These are phyloP conservation scores for Noctua fimbriata DNA, from an alignment of 2,888 invertebrate genomes.

Conservation along the genomic window DNA sequence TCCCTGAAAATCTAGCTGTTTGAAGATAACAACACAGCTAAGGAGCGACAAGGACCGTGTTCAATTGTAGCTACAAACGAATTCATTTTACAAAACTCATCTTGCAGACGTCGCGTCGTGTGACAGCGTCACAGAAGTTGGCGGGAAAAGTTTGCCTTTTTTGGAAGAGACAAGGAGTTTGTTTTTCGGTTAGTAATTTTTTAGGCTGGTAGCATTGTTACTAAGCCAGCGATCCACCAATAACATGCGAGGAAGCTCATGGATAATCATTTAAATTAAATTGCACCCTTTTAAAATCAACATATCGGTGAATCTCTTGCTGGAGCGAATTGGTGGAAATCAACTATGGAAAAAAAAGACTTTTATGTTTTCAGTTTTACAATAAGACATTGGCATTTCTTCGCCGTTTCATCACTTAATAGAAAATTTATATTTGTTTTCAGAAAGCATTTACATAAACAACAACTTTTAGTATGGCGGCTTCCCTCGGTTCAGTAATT, in stretches of 20 bases:
- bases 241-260: not conserved
- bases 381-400: not conserved
- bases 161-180: constrained; percentile 74
- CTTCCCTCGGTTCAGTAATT: not conserved
- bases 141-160: constrained; percentile 53
- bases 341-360: not conserved
- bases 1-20: constrained; percentile 46
- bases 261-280: not conserved
- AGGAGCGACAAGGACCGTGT: constrained; percentile 66
- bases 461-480: constrained; percentile 11
- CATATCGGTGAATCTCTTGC: not conserved
- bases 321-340: not conserved
- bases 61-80: constrained; percentile 86
- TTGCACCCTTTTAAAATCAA: not conserved
- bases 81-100: constrained; percentile 90
- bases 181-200: not conserved
- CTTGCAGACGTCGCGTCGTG: constrained; percentile 81
- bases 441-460: not conserved
- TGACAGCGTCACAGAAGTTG: constrained; percentile 77
- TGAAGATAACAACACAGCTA: constrained; percentile 52
- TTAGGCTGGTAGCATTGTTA: not conserved
- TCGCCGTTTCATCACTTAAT: not conserved
- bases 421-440: not conserved
- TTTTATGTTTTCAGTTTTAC: not conserved
- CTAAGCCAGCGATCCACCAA: not conserved